Evolutionary conservation across 2,797 vertebrate species (phyloP), one percentile per base, ranked within the genome.

Genomic region (Rhinella marina): DNA sequence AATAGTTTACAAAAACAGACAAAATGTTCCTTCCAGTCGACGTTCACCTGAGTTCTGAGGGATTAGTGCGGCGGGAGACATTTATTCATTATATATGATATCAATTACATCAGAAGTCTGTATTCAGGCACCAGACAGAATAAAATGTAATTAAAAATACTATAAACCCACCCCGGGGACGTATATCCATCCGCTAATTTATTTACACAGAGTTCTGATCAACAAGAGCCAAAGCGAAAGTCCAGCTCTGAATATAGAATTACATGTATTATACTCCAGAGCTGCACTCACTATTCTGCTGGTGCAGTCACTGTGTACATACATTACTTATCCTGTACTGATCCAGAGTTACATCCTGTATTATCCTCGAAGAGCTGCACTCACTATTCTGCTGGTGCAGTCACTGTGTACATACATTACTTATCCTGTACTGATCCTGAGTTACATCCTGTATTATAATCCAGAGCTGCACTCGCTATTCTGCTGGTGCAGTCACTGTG

Each of bases 41-140:
- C 25, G 32, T 41, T 32, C 14, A 29, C 16, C 68, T 72, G 70
- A 48, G 10, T 19, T 48, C 72, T 75, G 72, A 9, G 48, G 41
- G 5, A 1, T 73, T 17, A 2, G 7, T 48, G 8, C 17, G 32
- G 17, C 70, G 19, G 68, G 29, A 73, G 10, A 16, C 6, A 10
- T 1, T 75, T n/a, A 75, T 75, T 75, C 21, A 75, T 75, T 75
- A 75, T 75, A 75, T 50, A 75, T 75, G 72, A 75, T 50, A 48
- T 50, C 32, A 75, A 75, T 75, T 75, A 11, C 21, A 17, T 23
- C 19, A 7, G 10, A 41, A 75, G 72, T 11, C 41, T 50, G 41
- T 2, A 41, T 12, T 9, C 70, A 12, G 41, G 19, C 41, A 50
- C 72, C 72, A 75, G 72, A 75, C 72, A 75, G 19, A 48, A 75